These are phyloP conservation scores for Nibea coibor DNA, from an alignment of 2,113 vertebrate species.

Conservation along the genomic window DNA sequence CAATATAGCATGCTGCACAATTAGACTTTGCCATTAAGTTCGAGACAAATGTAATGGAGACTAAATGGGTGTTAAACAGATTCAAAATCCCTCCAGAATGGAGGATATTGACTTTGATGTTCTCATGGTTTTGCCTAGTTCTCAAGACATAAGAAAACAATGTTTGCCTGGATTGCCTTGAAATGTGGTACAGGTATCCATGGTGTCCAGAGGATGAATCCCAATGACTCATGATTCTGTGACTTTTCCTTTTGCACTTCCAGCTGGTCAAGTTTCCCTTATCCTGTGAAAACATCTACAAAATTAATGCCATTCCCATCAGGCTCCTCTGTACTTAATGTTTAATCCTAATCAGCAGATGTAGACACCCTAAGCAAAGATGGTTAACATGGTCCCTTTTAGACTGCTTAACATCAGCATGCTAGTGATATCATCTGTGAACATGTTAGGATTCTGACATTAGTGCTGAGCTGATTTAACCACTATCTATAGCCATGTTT, in stretches of 20 bases:
- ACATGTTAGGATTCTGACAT: neutral
- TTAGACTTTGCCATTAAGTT: too few relatives aligned
- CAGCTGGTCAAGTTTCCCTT: too few relatives aligned
- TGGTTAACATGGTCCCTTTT: neutral
- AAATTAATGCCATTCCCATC: neutral
- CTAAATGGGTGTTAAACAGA: neutral
- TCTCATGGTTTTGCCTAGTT: neutral
- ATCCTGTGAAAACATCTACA: too few relatives aligned
- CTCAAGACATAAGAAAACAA: too few relatives aligned
- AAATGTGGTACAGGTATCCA: slow-evolving; percentile 4
- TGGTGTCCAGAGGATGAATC: neutral
- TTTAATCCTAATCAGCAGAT: neutral
- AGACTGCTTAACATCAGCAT: neutral
- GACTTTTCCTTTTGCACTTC: neutral
- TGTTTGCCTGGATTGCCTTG: neutral
- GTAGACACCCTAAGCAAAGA: neutral
- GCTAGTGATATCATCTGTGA: too few relatives aligned
- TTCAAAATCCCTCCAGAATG: neutral
- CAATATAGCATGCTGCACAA: too few relatives aligned
- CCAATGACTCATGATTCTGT: neutral
- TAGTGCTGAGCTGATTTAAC: too few relatives aligned
- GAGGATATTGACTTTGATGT: neutral
- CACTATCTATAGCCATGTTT: too few relatives aligned
- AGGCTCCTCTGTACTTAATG: too few relatives aligned
- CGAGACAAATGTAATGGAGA: too few relatives aligned